Conservation (phyloP, 2,113 vertebrate species). For the Proterorhinus semilunaris region DNA sequence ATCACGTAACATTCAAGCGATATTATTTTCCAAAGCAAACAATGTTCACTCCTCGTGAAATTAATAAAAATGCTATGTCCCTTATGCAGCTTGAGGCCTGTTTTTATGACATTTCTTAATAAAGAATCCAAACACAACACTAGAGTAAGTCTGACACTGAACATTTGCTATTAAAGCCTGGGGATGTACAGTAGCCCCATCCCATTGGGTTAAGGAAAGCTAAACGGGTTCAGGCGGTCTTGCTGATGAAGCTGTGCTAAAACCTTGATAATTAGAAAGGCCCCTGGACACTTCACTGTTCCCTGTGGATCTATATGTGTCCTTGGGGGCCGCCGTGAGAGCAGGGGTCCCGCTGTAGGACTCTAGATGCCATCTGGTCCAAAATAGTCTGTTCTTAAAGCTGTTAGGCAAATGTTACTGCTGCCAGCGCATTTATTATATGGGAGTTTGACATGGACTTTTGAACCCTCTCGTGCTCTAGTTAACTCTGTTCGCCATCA, state of each 20-base stretch:
- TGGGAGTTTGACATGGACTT: background rate
- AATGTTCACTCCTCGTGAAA: background rate
- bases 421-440: background rate
- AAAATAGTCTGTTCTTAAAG: background rate
- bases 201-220: background rate
- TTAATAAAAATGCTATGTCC: background rate
- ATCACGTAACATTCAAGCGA: no score
- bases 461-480: background rate
- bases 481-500: background rate
- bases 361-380: background rate
- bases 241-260: background rate
- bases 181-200: background rate
- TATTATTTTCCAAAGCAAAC: background rate
- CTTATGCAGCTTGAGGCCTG: background rate
- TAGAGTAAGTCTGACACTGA: background rate
- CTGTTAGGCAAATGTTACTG: background rate
- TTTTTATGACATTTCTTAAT: background rate
- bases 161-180: background rate
- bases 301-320: background rate
- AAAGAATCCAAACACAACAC: background rate
- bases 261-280: background rate
- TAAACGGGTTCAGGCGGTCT: background rate
- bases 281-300: background rate
- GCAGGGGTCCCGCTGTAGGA: background rate
- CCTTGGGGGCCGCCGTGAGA: background rate